phyloP scores from a whole-genome alignment of 1,140 invertebrate species.

The Pseudomyrmex dendroicus region DNA sequence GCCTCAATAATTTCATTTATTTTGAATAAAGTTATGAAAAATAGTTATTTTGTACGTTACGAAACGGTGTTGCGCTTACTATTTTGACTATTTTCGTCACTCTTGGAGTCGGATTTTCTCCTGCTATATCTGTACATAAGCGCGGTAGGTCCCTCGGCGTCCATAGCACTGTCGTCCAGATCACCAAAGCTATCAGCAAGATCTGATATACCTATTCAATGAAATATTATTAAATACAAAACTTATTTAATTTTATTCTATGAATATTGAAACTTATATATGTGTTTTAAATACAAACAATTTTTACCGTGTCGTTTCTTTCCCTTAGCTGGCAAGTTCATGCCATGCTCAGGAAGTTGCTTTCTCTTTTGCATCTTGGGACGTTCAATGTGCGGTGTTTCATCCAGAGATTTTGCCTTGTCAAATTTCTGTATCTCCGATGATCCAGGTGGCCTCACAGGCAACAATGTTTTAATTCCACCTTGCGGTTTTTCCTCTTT shows the following conservation, averaged over 20 bases:
- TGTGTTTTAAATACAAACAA: conserved; percentile 23
- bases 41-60: too few species aligned
- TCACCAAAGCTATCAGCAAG: conserved; percentile 79
- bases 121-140: conserved; percentile 82
- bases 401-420: conserved; percentile 76
- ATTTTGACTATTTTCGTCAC: conserved; percentile 82
- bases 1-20: not conserved
- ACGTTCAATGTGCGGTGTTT: conserved; percentile 69
- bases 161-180: conserved; percentile 81
- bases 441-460: conserved; percentile 78
- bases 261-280: conserved; percentile 19
- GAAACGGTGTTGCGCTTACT: conserved; percentile 74
- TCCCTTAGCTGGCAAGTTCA: conserved; percentile 70
- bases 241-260: conserved; percentile 31
- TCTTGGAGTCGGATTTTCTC: conserved; percentile 81
- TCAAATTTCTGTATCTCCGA: conserved; percentile 70
- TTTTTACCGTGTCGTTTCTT: conserved; percentile 78
- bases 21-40: not conserved
- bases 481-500: conserved; percentile 80
- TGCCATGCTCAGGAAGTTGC: conserved; percentile 75
- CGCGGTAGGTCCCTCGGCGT: conserved; percentile 78
- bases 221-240: conserved; percentile 34
- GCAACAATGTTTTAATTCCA: conserved; percentile 86
- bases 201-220: conserved; percentile 74
- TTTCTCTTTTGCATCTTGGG: conserved; percentile 75